Conservation (phyloP, 1,140 invertebrate species). For the Brachionus koreanus region DNA sequence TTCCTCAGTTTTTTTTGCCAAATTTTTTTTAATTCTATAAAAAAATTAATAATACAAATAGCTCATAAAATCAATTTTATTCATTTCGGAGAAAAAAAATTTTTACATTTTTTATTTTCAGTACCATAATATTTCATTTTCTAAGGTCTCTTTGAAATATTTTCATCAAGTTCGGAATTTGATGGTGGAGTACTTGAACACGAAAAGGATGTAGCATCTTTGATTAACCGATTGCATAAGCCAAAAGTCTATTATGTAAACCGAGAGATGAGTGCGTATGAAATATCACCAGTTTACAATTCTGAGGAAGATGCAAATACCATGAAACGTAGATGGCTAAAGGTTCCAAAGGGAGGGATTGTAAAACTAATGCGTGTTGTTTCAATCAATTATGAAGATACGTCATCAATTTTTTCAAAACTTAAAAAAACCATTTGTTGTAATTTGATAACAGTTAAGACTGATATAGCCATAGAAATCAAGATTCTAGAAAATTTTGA, state of each 20-base stretch:
- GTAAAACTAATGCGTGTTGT: background rate
- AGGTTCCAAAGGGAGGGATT: background rate
- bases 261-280: conserved; percentile 19
- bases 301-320: background rate
- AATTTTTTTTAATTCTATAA: no score
- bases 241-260: conserved; percentile 29
- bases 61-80: background rate
- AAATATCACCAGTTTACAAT: background rate
- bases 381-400: conserved; percentile 32
- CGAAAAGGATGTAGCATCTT: conserved; percentile 30
- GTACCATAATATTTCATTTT: background rate
- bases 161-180: background rate
- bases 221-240: background rate
- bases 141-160: conserved; percentile 31
- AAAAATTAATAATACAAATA: no score
- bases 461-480: background rate
- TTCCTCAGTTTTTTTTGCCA: no score
- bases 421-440: background rate
- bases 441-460: background rate
- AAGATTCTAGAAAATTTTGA: conserved; percentile 37
- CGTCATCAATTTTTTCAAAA: background rate
- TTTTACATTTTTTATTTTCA: background rate
- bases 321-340: conserved; percentile 7
- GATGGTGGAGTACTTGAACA: conserved; percentile 21
- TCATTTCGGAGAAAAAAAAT: background rate